Conservation (phyloP, 2,888 invertebrate genomes). For the Julus scanicus region DNA sequence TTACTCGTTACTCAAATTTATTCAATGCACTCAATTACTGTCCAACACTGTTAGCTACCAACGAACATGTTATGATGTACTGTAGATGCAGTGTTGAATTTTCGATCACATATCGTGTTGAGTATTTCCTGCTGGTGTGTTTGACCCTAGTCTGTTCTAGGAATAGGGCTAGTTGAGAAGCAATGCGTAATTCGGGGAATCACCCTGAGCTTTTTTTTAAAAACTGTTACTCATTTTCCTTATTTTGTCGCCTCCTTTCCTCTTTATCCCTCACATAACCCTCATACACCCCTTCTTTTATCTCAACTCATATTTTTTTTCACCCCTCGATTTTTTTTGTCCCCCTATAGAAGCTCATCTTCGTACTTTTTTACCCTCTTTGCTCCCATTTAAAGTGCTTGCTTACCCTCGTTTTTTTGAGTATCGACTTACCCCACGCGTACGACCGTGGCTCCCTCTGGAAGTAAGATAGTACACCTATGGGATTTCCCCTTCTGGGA, state of each 20-base stretch:
- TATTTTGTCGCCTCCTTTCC: constrained; percentile 25
- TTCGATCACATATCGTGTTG: background rate
- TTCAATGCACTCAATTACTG: too few species aligned
- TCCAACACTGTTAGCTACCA: too few species aligned
- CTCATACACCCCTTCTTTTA: background rate
- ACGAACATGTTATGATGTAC: too few species aligned
- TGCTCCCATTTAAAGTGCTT: constrained; percentile 49
- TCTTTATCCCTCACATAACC: background rate
- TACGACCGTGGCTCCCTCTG: background rate
- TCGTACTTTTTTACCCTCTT: background rate
- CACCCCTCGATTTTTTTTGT: background rate
- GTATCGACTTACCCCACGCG: constrained; percentile 39
- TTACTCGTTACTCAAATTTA: too few species aligned
- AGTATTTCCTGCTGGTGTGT: background rate
- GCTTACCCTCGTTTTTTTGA: constrained; percentile 44
- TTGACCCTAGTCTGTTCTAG: background rate
- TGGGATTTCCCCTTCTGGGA: background rate
- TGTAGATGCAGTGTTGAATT: too few species aligned
- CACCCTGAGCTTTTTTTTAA: background rate
- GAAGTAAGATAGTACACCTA: background rate
- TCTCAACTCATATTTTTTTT: background rate
- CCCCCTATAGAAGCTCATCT: background rate
- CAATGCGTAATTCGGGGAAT: constrained; percentile 13
- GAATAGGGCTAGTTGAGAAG: constrained; percentile 18
- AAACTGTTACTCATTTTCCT: constrained; percentile 1